These are phyloP conservation scores for human (Homo sapiens) DNA, from an alignment of 2,113 vertebrate genomes.

Conservation along the genomic window DNA sequence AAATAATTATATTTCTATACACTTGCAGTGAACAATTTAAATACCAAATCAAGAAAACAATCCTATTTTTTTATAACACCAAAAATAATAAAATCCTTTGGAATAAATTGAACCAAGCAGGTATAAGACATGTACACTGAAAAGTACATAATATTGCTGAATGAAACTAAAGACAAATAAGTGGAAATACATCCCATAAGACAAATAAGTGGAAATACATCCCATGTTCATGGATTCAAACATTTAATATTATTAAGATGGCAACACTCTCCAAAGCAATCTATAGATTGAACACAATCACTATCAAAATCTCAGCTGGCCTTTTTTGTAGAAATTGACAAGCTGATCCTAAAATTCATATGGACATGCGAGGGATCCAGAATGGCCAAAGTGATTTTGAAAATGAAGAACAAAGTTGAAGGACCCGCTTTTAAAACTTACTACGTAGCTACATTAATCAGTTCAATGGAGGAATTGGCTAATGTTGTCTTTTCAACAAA, in stretches of 20 bases:
- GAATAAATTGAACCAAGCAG: background rate
- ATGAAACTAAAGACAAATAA: conserved; percentile 30
- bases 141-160: background rate
- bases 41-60: conserved; percentile 37
- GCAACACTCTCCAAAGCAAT: background rate
- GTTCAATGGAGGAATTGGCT: background rate
- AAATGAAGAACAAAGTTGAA: conserved; percentile 50
- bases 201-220: conserved; percentile 13
- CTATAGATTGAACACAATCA: background rate
- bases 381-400: conserved; percentile 45
- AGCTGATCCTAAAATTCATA: conserved; percentile 37
- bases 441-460: conserved; percentile 17
- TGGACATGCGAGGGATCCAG: background rate
- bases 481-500: conserved; percentile 37
- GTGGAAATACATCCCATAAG: background rate
- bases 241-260: conserved; percentile 21
- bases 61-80: conserved; percentile 12
- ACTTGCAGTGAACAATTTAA: background rate
- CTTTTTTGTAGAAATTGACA: conserved; percentile 32
- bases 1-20: background rate
- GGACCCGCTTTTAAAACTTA: conserved; percentile 21
- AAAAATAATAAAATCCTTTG: conserved; percentile 22
- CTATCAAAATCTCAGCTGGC: background rate
- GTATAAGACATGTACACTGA: background rate
- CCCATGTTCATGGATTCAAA: conserved; percentile 20